Conservation (phyloP, 2,113 vertebrate genomes). For the Mormyrus lacerda region DNA sequence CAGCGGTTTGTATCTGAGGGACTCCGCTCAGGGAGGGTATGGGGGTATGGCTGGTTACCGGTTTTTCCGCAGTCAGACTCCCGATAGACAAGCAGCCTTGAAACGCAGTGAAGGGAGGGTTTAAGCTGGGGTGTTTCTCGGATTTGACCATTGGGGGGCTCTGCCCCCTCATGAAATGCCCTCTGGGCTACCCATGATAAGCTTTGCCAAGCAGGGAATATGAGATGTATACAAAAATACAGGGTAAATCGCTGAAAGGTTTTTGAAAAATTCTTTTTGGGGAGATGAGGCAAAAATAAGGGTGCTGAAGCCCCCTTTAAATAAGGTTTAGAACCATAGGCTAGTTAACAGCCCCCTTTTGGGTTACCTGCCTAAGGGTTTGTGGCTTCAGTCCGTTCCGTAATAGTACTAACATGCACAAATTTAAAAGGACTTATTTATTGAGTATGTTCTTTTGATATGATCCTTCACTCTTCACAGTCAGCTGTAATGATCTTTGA, state of each 20-base stretch:
- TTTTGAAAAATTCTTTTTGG: neutral
- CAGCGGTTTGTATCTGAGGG: neutral
- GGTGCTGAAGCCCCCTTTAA: neutral
- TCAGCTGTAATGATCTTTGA: neutral
- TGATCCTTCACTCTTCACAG: neutral
- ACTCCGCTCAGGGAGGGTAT: neutral
- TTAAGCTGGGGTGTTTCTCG: neutral
- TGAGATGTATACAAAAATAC: neutral
- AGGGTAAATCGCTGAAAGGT: neutral
- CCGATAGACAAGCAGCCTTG: neutral
- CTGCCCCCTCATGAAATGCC: neutral
- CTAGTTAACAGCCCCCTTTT: neutral
- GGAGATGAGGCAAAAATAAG: neutral
- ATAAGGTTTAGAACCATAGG: neutral
- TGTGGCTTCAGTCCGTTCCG: neutral
- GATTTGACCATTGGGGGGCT: neutral
- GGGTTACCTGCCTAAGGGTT: neutral
- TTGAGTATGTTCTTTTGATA: neutral
- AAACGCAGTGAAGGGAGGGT: neutral
- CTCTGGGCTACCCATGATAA: neutral
- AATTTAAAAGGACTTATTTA: neutral
- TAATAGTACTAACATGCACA: neutral
- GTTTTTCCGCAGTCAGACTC: neutral
- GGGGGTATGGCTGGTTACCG: neutral
- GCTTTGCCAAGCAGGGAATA: neutral